Evolutionary conservation across 1,140 invertebrate species (phyloP), one percentile per base, ranked within the genome.

Genomic region (Sitobion miscanthi): DNA sequence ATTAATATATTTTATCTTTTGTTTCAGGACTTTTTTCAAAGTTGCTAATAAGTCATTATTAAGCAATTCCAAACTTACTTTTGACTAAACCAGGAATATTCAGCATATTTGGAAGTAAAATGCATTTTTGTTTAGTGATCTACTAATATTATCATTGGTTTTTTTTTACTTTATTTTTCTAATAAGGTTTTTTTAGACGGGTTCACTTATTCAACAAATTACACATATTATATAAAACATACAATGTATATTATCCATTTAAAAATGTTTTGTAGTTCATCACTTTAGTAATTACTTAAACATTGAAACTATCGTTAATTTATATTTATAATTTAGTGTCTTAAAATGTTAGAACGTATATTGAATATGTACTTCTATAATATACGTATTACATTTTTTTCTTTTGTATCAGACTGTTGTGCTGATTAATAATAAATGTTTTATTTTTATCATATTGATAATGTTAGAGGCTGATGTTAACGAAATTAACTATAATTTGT

Each of bases 1-100:
- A 95, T 94, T 23, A 23, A 8, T 77, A 17, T 95, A 88, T 94
- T 94, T 95, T 77, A 35, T 77, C 0, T 90, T 93, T 85, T 85
- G 94, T 96, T 96, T 90, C 95, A 97, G 97, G 95, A 98, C 98
- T 95, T 99, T 99, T 95, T 98, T 97, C 94, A 97, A 98, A 96
- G 97, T 97, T 93, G 97, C 97, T 93, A 97, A 97, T 95, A 96
- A 97, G 94, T 96, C 97, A 52, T 95, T 97, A 82, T 95, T 97
- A 21, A 82, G 86, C 23, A 89, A 94, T 54, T 69, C 91, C 20
- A 91, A 94, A 54, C 38, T 93, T 94, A 87, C 85, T 42, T 94
- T 94, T 83, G 77, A 93, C 14, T 93, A 62, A 93, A 5, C 38
- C 20, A 23, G 25, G 38, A 90, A 42, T 90, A n/a, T n/a, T 38